Conservation (phyloP, 2,888 invertebrate species). For the Branchipolynoe longqiensis region DNA sequence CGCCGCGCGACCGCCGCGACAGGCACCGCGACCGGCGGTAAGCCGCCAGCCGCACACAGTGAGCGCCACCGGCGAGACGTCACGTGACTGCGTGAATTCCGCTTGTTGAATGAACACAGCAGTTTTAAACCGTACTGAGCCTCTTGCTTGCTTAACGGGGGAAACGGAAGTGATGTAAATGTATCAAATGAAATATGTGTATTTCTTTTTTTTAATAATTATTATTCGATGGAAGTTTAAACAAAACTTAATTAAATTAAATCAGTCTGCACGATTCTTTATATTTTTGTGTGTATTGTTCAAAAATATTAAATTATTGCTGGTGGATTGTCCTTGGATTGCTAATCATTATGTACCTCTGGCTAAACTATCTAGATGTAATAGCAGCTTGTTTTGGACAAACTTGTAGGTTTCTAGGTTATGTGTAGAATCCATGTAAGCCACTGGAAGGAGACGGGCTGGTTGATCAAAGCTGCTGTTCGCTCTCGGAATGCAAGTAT, state of each 20-base stretch:
- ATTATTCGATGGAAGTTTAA: not conserved
- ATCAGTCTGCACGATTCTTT: not conserved
- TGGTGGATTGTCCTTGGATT: too few relatives aligned
- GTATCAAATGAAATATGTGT: not conserved
- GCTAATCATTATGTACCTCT: too few relatives aligned
- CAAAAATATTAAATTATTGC: too few relatives aligned
- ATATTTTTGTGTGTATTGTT: not conserved
- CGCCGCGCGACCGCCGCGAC: constrained; percentile 44
- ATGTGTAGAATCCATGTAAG: too few relatives aligned
- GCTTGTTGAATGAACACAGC: not conserved
- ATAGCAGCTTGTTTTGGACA: too few relatives aligned
- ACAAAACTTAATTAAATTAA: not conserved
- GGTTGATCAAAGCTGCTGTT: too few relatives aligned
- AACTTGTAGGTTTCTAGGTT: too few relatives aligned
- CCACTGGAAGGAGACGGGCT: too few relatives aligned
- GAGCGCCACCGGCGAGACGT: not conserved
- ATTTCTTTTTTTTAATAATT: not conserved
- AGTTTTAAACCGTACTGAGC: not conserved
- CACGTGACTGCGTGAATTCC: not conserved
- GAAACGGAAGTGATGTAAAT: not conserved
- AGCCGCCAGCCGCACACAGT: not conserved
- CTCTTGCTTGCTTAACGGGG: not conserved
- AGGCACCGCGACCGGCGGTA: constrained; percentile 43
- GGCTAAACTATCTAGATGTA: too few relatives aligned
- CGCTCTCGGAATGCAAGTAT: too few relatives aligned